Base-by-base conservation (phyloP, 2,888 invertebrate species). In the Drosophila affinis region DNA sequence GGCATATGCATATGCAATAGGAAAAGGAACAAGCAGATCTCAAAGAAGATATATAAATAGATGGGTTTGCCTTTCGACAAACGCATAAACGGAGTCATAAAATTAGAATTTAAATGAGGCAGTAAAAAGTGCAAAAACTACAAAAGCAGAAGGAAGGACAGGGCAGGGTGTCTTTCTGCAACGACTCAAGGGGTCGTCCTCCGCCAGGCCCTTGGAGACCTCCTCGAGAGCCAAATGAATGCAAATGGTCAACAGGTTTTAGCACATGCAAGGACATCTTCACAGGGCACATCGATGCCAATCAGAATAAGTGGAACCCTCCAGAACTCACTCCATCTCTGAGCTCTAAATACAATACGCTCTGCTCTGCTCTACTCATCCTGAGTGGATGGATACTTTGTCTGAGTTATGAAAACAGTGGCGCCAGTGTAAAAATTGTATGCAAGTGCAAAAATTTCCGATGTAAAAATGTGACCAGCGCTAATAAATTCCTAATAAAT, bases 181-280 rank as follows among this genome's bases (percentile, higher is more conserved):
- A 49, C 18, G 29, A 27, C 39, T 49, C 9, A 45, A 45, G 21
- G 14, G 51, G 29, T 29, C 7, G 29, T 7, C 9, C 29, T 34
- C 5, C 12, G 14, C 29, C 29, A 34, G 17, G 49, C 44, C 51
- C 63, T 62, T 56, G 18, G 34, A 39, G 34, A 9, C 27, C 53
- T 51, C n/a, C 24, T 51, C 51, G 47, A 75, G 60, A 80, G 60
- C 81, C 72, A 87, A 90, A 90, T 90, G 87, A 87, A 90, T 90
- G 90, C 87, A 91, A 90, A 91, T 89, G 90, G 90, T 88, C 90
- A 91, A 88, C 85, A 90, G 89, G 90, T 90, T 81, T 62, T 59
- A 62, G 67, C 44, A 59, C 27, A 63, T 64, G 58, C 72, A 73
- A 72, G 57, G 72, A 61, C 67, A 65, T 46, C 51, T 46, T 72